Evolutionary conservation across 92 coral and sea anemone genomes (phyloP).

Genomic region (Palythoa caribaeorum): DNA sequence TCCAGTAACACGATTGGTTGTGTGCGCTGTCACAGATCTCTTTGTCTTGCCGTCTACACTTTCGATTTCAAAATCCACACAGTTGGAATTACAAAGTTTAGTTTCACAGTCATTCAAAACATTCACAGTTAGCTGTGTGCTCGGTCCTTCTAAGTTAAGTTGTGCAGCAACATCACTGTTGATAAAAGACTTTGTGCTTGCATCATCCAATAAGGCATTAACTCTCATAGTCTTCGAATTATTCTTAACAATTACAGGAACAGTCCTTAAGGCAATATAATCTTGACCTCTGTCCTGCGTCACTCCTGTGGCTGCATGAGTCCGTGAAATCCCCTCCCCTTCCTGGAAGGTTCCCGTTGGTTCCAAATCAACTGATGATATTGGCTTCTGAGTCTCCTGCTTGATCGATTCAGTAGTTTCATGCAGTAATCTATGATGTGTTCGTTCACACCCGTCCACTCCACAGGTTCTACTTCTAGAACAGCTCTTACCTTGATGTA

Average conservation of each 20-base stretch:
- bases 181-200: no score
- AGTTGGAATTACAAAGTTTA: no score
- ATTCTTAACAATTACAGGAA: no score
- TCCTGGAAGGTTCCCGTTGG: background rate
- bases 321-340: background rate
- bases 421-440: background rate
- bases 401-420: background rate
- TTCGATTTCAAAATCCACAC: no score
- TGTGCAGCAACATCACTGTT: no score
- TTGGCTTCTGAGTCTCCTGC: background rate
- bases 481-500: constrained; percentile 1
- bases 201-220: no score
- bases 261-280: no score
- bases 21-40: constrained; percentile 64
- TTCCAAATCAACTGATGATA: background rate
- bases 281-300: background rate
- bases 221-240: no score
- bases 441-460: background rate
- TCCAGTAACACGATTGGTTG: constrained; percentile 52
- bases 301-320: background rate
- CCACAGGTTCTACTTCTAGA: background rate
- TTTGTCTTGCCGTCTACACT: no score
- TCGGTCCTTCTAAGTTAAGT: constrained; percentile 10
- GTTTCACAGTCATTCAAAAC: no score
- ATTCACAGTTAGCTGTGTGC: constrained; percentile 60